Evolutionary conservation across 2,888 invertebrate species (phyloP).

Genomic region (Conops quadrifasciatus): DNA sequence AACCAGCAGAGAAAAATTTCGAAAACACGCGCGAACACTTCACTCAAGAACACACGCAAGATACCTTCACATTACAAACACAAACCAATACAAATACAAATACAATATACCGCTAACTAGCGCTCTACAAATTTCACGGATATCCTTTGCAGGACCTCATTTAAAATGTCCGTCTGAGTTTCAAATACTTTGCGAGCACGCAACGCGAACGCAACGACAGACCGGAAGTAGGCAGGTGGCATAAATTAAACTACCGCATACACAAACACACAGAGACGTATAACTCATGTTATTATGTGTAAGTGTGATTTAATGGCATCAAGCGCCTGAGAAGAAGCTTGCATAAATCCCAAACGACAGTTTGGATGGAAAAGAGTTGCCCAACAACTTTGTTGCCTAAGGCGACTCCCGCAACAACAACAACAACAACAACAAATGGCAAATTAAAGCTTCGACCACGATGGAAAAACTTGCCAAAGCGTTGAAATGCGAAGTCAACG

Average conservation of each 20-base stretch:
- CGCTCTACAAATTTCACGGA: constrained; percentile 15
- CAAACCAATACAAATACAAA: not conserved
- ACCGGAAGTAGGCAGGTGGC: constrained; percentile 28
- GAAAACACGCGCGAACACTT: constrained; percentile 6
- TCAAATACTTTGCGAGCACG: constrained; percentile 26
- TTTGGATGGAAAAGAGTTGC: not conserved
- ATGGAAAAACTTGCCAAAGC: too few species aligned
- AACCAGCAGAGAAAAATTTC: too few species aligned
- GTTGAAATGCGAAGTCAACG: too few species aligned
- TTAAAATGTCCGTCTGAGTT: constrained; percentile 24
- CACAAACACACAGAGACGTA: not conserved
- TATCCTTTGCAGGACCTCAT: constrained; percentile 29
- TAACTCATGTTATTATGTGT: too few species aligned
- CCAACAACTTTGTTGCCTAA: too few species aligned
- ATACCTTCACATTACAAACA: not conserved
- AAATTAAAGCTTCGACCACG: not conserved
- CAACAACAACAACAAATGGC: not conserved
- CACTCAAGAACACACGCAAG: constrained; percentile 1
- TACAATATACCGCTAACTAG: not conserved
- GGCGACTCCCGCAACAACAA: too few species aligned
- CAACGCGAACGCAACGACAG: constrained; percentile 24
- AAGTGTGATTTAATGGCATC: not conserved
- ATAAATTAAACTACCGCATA: constrained; percentile 7
- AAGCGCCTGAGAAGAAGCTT: not conserved
- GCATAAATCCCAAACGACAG: not conserved